Base-by-base conservation (phyloP, 1,140 invertebrate genomes). In the Drosophila sulfurigaster region DNA sequence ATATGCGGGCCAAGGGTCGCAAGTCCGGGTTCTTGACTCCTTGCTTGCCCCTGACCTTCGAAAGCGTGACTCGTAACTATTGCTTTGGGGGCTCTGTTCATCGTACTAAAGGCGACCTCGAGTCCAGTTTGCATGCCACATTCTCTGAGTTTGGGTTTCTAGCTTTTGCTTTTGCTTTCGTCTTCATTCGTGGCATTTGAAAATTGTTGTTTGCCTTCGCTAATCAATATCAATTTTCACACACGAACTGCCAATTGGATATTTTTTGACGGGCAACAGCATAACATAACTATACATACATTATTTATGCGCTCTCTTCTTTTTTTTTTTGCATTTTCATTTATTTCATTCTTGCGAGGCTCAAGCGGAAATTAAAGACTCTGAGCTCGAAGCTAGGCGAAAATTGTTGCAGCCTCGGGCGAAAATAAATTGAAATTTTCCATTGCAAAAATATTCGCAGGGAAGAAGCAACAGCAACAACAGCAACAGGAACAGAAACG, bases 391-490 rank as follows among this genome's bases (percentile, higher is more conserved):
- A 71, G 75, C 68, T 72, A 68, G 81, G 68, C 65, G 54, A 58
- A 57, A 75, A 68, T 79, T 71, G 65, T 15, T 79, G 63, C 51
- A 86, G 85, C 85, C 85, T 43, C 71, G 75, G 85, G 85, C 85
- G 46, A 85, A 77, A 79, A 76, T 85, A 88, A 89, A 88, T 88
- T 89, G 85, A 88, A 88, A 70, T 89, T 85, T 88, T 89, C 78
- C 78, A 88, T 83, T 80, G 68, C 65, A 68, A 74, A 82, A 67
- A 65, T 75, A 68, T 66, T 45, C 15, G 43, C 46, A 30, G 35
- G 20, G 20, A 25, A 25, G 20, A 25, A 20, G 20, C 20, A 3
- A 16, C 20, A 20, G 11, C 15, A 45, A 57, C 49, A 10, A 30
- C 49, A n/a, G 62, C 20, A 43, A 60, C 5, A 57, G 5, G 28